Evolutionary conservation across 1,140 invertebrate species (phyloP).

Genomic region (Bombus difficillimus): DNA sequence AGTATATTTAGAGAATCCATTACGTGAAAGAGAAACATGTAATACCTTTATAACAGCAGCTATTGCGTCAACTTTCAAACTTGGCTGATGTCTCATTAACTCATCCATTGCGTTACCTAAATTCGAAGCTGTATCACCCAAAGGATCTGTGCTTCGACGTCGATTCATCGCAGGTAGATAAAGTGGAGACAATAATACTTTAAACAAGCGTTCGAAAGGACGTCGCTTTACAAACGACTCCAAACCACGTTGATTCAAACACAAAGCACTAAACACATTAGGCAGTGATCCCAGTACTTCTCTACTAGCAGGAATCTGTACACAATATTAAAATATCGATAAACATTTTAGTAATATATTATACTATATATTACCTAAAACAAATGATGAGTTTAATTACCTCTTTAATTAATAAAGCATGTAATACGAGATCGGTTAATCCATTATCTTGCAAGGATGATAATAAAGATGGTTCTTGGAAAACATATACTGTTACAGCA

Average conservation of each 20-base stretch:
- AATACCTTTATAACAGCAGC: conserved; percentile 89
- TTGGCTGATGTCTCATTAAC: conserved; percentile 95
- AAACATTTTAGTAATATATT: background rate
- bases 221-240: conserved; percentile 91
- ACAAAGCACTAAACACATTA: conserved; percentile 95
- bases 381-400: background rate
- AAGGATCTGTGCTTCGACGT: conserved; percentile 90
- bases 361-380: background rate
- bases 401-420: conserved; percentile 93
- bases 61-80: conserved; percentile 90
- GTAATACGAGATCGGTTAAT: conserved; percentile 94
- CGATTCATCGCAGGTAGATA: conserved; percentile 94
- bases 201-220: conserved; percentile 93
- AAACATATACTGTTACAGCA: conserved; percentile 96
- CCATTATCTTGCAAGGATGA: conserved; percentile 94
- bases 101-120: conserved; percentile 97
- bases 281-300: conserved; percentile 95
- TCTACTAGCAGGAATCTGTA: conserved; percentile 90
- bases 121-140: conserved; percentile 95
- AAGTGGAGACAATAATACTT: conserved; percentile 91
- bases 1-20: background rate
- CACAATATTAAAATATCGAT: background rate
- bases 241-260: conserved; percentile 92
- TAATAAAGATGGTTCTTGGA: conserved; percentile 94
- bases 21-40: background rate